phyloP scores from a whole-genome alignment of 2,113 vertebrate genomes.

The Electrona antarctica region DNA sequence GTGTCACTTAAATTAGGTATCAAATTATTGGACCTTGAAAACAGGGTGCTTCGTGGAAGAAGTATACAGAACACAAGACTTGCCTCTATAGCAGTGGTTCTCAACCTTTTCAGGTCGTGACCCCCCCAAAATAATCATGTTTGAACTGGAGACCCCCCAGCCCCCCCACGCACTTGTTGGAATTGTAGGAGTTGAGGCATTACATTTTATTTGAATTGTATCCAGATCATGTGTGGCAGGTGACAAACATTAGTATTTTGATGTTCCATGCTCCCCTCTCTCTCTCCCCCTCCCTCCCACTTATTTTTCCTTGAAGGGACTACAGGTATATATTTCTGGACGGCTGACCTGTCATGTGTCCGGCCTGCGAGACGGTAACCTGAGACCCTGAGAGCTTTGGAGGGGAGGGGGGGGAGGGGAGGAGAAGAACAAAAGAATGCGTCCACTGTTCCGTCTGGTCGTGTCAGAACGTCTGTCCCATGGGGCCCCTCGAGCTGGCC shows the following conservation, averaged over 20 bases:
- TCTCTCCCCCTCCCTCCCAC: background rate
- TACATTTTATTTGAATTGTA: too few species aligned
- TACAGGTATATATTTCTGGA: background rate
- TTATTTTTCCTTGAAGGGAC: conserved; percentile 4
- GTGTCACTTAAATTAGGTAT: too few species aligned
- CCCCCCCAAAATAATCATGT: too few species aligned
- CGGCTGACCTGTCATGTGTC: conserved; percentile 45
- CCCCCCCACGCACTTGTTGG: too few species aligned
- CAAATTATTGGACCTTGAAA: too few species aligned
- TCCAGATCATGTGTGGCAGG: background rate
- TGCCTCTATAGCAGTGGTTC: too few species aligned
- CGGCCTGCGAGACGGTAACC: conserved; percentile 52
- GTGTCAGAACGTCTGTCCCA: conserved; percentile 7
- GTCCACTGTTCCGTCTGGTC: background rate
- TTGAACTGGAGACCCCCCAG: too few species aligned
- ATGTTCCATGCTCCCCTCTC: background rate
- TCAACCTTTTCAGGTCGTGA: too few species aligned
- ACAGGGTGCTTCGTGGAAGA: too few species aligned
- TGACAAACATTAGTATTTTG: background rate
- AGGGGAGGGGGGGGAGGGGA: background rate
- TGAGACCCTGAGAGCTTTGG: conserved; percentile 37
- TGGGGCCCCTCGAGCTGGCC: too few species aligned
- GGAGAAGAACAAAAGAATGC: conserved; percentile 61
- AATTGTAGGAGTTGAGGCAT: background rate
- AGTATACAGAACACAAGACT: too few species aligned